These are phyloP conservation scores for Poecile atricapillus DNA, from an alignment of 2,113 vertebrate genomes.

Conservation along the genomic window DNA sequence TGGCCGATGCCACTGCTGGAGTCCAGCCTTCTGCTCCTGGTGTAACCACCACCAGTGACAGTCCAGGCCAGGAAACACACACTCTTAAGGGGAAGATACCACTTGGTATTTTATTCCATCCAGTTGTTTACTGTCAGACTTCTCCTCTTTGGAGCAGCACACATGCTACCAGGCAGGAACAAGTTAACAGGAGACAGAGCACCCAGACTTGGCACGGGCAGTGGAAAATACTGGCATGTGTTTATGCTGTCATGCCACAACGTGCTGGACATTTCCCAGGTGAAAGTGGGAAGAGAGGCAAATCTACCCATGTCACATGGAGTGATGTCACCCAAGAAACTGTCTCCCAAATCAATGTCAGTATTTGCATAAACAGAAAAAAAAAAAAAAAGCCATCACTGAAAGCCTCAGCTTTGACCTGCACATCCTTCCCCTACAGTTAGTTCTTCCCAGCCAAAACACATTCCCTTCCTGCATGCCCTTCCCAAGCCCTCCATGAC, in stretches of 20 bases:
- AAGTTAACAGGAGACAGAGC: not conserved
- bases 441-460: not conserved
- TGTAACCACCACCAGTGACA: not conserved
- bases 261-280: not conserved
- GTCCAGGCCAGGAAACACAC: not conserved
- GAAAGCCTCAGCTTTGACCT: not conserved
- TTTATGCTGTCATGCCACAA: rapidly evolving
- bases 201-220: not conserved
- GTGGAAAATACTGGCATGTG: not conserved
- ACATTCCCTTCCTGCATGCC: rapidly evolving
- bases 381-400: not conserved
- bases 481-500: not conserved
- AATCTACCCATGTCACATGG: not conserved
- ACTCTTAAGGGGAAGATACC: not conserved
- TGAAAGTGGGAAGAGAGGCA: not conserved
- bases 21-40: not conserved
- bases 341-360: not conserved
- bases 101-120: not conserved
- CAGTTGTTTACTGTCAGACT: not conserved
- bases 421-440: rapidly evolving
- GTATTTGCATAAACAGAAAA: not conserved
- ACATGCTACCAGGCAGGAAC: not conserved
- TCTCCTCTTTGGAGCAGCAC: not conserved
- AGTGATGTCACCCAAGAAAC: not conserved
- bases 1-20: not conserved